Evolutionary conservation across 2,888 invertebrate species (phyloP), one percentile per base, ranked within the genome.

Genomic region (Eupithecia vulgata): DNA sequence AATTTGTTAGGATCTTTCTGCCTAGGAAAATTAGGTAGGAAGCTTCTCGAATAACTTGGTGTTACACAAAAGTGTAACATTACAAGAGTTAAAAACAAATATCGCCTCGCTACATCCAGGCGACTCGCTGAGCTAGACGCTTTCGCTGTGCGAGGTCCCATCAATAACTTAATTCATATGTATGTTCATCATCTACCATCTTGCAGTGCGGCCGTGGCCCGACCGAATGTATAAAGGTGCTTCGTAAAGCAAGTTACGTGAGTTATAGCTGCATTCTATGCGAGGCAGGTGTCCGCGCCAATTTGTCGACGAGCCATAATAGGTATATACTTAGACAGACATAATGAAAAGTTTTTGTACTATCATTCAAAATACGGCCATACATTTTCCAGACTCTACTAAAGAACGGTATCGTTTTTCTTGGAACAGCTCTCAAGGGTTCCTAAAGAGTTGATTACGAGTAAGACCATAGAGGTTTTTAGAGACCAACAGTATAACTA

Each of bases 271-370:
- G 70, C 68, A 68, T 62, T 67, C 71, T 37, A 76, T 75, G 79
- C 57, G 57, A 75, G 78, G 78, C 86, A 87, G 88, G 86, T 88
- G 88, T 85, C 82, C 85, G 76, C 80, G 78, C 79, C 85, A 83
- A 86, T 88, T 88, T 87, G 85, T 85, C 85, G 81, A 79, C 85
- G 87, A 90, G 89, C 88, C 88, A 88, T 90, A 30, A 88, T 90
- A 30, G 2, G 30, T 85, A 85, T 82, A 73, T 71, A n/a, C 30
- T 17, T 62, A 21, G 34, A 2, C 57, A 57, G 61, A 65, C 40
- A 59, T 25, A 13, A 65, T 66, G 13, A 59, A 61, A 7, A 17
- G 61, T 17, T 61, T 34, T 34, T 61, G 61, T 57, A 25, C 12
- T 57, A 57, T 21, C 21, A 25, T 25, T 1, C n/a, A 13, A 25